Percentiles rank a stretch among this genome's conserved stretches.
phyloP scores from a whole-genome alignment of 1,140 invertebrate genomes.

The Apis mellifera region DNA sequence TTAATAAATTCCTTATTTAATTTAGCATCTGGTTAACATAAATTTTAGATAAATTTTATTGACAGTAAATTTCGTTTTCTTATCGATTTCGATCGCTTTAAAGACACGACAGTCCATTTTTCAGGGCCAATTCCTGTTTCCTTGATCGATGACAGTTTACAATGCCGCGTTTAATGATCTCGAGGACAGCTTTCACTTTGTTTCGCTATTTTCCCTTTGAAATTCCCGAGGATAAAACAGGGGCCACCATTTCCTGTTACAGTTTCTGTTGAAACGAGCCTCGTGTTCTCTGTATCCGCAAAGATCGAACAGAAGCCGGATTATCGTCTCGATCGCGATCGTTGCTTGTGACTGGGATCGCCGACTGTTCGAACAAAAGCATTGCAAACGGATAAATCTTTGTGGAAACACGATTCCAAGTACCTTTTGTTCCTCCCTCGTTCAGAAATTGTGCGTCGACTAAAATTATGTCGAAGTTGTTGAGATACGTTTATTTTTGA shows the following conservation, averaged over 20 bases:
- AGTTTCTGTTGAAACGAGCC: conserved; percentile 20
- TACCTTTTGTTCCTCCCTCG: background rate
- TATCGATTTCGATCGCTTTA: background rate
- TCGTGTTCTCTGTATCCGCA: background rate
- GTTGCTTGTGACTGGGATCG: conserved; percentile 12
- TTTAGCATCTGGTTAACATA: no score
- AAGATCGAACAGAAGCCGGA: conserved; percentile 24
- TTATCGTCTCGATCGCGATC: conserved; percentile 55
- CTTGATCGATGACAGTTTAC: conserved; percentile 21
- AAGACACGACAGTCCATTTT: background rate
- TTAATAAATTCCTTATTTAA: no score
- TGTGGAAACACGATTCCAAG: conserved; percentile 12
- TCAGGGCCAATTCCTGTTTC: conserved; percentile 7
- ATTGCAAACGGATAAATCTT: conserved; percentile 33
- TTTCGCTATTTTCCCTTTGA: conserved; percentile 28
- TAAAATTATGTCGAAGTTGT: background rate
- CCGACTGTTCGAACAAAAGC: conserved; percentile 19
- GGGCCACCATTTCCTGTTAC: conserved; percentile 25
- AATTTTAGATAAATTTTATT: no score
- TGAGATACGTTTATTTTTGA: no score
- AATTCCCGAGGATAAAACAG: conserved; percentile 25
- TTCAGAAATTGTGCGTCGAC: background rate
- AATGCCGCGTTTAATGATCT: conserved; percentile 24
- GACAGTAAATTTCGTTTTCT: background rate
- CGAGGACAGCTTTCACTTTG: conserved; percentile 30